Base-by-base conservation (phyloP, 2,888 invertebrate species). In the Opisthograptis luteolata region DNA sequence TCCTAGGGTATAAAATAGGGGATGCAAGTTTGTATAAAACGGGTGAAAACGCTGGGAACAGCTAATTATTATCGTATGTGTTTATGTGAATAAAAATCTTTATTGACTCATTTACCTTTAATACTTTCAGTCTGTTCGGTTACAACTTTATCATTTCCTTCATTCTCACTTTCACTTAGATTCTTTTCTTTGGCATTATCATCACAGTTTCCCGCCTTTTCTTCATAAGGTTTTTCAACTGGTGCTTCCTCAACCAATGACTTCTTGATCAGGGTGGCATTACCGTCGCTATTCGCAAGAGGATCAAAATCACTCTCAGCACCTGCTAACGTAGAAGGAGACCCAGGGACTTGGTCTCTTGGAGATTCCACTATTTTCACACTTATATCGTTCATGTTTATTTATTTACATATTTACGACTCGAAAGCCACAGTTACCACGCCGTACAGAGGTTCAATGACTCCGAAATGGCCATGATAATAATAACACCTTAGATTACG, bases 371-470 rank as follows among this genome's bases (percentile, higher is more conserved):
- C 83, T 81, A 80, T 79, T 81, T 88, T 88, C 68, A 85, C 79
- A 70, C 79, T 85, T 83, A 83, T 83, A 87, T 88, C 88, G 81
- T 89, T 89, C 89, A 90, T 90, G 87, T 87, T 90, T 89, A 89
- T 88, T 88, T 87, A 89, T 88, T 88, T 87, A 89, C 89, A 90
- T 90, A 87, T 83, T 90, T 89, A 76, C 80, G 79, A 82, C 70
- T 76, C 79, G 75, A 77, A 76, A 81, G 75, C 78, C 84, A 84
- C 84, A 81, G 79, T 84, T 82, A 84, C 80, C 81, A 87, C 76
- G 82, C 85, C 79, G 85, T 77, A 74, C 66, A 60, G 64, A 79
- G 73, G 82, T 84, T 84, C 82, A 82, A 70, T 80, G 86, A 84
- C 85, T 81, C 68, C 64, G 67, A 74, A 76, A 77, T 75, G 74